Base-by-base conservation (phyloP, 2,797 vertebrate species). In the Fratercula arctica region DNA sequence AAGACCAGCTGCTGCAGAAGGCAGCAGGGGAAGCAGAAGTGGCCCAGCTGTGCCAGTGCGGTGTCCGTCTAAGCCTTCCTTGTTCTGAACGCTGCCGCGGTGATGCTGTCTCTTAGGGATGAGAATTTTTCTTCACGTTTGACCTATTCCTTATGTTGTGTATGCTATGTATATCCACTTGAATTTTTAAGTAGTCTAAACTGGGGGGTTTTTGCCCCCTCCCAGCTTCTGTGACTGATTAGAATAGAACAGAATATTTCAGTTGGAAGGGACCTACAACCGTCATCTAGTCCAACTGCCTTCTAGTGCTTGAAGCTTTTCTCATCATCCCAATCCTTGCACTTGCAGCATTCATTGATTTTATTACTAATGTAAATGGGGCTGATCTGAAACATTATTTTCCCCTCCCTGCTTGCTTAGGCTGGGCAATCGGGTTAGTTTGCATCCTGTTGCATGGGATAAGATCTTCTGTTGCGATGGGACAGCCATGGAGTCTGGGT, bases 1-100 rank as follows among this genome's bases (percentile, higher is more conserved):
- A 26, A 31, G 11, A 25, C 26, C 33, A 45, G 57, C 28, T 23
- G 59, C 60, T 3, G 1, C 3, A 4, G 59, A 26, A 64, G 24
- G n/a, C 28, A 14, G 70, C 29, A 8, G 16, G 82, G 26, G 60
- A 39, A 29, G 53, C 37, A 19, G 56, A 6, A 25, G 54, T 14
- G 66, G 66, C 23, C 18, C 48, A 3, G 16, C 43, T 56, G 72
- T 29, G 37, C 48, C 41, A 31, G 39, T 3, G 1, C 28, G 6
- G 59, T 4, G 59, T 26, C 68, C 3, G 1, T 29, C 56, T 29
- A 5, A 45, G 37, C 80, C 21, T 35, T 9, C 26, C 33, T 51
- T n/a, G 35, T 24, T 35, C 37, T 19, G 33, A 43, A 15, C 0
- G 5, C 46, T 70, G 56, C 45, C 1, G 1, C 0, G 2, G 4